Percentiles rank a stretch among this genome's conserved stretches.
Conservation (phyloP, 2,113 vertebrate genomes). For the Callipepla californica region DNA sequence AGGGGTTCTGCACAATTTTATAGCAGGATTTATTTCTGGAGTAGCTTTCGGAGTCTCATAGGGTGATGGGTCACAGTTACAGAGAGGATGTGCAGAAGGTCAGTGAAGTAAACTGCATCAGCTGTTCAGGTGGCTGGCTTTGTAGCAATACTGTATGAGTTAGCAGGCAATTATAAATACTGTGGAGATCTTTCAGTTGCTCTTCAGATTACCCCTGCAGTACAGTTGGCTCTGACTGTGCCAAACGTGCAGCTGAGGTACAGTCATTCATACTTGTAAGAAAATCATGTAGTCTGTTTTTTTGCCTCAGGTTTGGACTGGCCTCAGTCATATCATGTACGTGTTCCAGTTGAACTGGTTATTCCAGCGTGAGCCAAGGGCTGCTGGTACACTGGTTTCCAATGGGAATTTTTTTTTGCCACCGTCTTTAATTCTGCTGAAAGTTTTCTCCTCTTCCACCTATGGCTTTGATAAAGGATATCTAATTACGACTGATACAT, state of each 20-base stretch:
- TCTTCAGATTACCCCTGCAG: neutral
- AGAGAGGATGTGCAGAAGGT: neutral
- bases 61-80: neutral
- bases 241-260: neutral
- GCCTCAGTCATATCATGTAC: neutral
- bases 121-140: neutral
- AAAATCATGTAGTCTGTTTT: neutral
- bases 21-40: neutral
- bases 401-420: neutral
- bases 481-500: neutral
- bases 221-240: neutral
- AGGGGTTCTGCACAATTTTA: neutral
- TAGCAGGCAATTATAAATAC: neutral
- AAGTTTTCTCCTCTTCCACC: neutral
- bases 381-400: neutral
- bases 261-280: neutral
- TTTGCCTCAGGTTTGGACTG: slow-evolving; percentile 19
- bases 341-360: slow-evolving; percentile 50
- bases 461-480: neutral
- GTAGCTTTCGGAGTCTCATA: neutral
- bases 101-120: neutral
- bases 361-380: neutral
- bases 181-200: neutral
- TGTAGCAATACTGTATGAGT: neutral
- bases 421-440: neutral